Base-by-base conservation (phyloP, 2,797 vertebrate genomes). In the Steatocranus sp. region DNA sequence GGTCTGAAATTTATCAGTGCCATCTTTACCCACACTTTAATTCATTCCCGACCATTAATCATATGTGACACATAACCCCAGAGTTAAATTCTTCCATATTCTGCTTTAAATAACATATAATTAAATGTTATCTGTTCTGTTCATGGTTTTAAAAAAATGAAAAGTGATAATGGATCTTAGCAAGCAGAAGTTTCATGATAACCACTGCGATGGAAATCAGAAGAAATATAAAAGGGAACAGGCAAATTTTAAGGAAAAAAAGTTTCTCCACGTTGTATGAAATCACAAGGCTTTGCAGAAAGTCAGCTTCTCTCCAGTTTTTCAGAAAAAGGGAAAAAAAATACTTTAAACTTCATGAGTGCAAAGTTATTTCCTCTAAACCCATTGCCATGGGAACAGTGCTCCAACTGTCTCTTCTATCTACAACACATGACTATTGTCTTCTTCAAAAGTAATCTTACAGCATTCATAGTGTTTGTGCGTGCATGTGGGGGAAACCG, bases 371-470 rank as follows among this genome's bases (percentile, higher is more conserved):
- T 89, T 84, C 63, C 54, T 30, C 68, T 49, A 10, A 36, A 68
- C 74, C 20, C 66, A 89, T 90, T 84, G 81, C 87, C 85, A 93
- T 92, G 89, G 88, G 83, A 93, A 91, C 87, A 54, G 81, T 2
- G 75, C 56, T 32, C 38, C 38, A 75, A 79, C 83, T 63, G 77
- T 86, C 81, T 88, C 77, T 75, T 88, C 77, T 51, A 43, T 83
- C 79, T 32, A 30, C 43, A 73, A 73, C 17, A 51, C 32, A 51
- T 86, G n/a, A 86, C 87, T 63, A 82, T 79, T 84, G 66, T 77
- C 84, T 76, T 75, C 84, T 86, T 79, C 54, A 79, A 80, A 82
- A 82, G 50, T 83, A 15, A 38, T 76, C 36, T 49, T 34, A 46
- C 9, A 82, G 78, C 20, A 34, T 83, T 54, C 46, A 53, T 51